These are phyloP conservation scores for Tiphia femorata DNA, from an alignment of 2,888 invertebrate species.

Conservation along the genomic window DNA sequence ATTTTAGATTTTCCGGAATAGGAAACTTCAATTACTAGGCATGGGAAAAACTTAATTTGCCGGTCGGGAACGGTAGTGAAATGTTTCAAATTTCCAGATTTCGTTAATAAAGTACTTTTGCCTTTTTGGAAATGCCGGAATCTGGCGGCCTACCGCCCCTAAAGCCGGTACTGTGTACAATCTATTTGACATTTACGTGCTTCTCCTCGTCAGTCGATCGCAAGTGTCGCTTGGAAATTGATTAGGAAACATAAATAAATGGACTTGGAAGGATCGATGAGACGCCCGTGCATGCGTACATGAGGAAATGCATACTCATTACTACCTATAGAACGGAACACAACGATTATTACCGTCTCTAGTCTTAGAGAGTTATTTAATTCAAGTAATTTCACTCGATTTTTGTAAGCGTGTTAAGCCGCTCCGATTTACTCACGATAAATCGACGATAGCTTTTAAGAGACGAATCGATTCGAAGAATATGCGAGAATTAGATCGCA, in stretches of 20 bases:
- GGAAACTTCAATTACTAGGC: too few relatives aligned
- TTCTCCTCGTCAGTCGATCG: too few relatives aligned
- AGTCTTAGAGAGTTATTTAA: constrained; percentile 49
- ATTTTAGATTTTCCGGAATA: too few relatives aligned
- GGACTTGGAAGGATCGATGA: neutral
- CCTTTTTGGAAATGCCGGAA: too few relatives aligned
- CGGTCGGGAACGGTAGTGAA: too few relatives aligned
- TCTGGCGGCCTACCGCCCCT: neutral
- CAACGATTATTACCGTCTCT: constrained; percentile 62
- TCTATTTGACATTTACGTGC: neutral
- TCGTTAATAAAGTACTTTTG: too few relatives aligned
- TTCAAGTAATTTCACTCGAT: constrained; percentile 40
- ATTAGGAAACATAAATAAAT: too few relatives aligned
- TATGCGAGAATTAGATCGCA: too few relatives aligned
- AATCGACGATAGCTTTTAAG: constrained; percentile 45
- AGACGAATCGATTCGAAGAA: too few relatives aligned
- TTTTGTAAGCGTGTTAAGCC: constrained; percentile 37
- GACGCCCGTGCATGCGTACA: neutral
- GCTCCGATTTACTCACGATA: constrained; percentile 41
- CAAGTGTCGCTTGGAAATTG: too few relatives aligned
- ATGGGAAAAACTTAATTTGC: too few relatives aligned
- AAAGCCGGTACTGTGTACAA: neutral
- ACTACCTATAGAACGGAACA: constrained; percentile 51
- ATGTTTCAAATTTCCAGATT: too few relatives aligned
- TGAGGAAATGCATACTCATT: constrained; percentile 19